A percentile compares a stretch with the other conserved stretches of the same genome.
phyloP scores from a whole-genome alignment of 2,113 vertebrate species.

The Salvelinus namaycush region DNA sequence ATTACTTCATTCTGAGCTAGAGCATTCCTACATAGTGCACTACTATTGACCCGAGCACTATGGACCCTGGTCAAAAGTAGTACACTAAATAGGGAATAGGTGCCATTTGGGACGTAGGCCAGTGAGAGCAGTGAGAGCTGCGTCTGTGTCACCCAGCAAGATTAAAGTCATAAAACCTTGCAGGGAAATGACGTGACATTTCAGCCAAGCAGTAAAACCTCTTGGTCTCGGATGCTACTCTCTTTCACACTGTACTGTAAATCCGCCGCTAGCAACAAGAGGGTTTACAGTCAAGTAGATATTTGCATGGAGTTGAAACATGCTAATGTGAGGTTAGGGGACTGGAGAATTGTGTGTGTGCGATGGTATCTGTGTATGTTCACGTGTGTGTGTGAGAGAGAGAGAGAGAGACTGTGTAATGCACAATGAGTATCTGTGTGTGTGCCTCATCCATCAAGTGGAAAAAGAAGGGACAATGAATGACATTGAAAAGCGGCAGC shows the following conservation, averaged over 20 bases:
- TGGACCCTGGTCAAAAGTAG: too few species aligned
- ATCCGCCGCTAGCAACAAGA: constrained; percentile 34
- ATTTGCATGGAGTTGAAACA: constrained; percentile 16
- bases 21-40: too few species aligned
- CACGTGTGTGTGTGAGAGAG: background rate
- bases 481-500: constrained; percentile 65
- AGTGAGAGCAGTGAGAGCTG: constrained; percentile 41
- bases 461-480: constrained; percentile 59
- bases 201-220: constrained; percentile 57
- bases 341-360: constrained; percentile 15
- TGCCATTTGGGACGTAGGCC: background rate
- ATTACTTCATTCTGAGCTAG: constrained; percentile 64
- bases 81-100: too few species aligned
- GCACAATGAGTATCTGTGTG: constrained; percentile 3
- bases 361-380: background rate
- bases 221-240: constrained; percentile 28
- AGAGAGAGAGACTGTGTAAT: constrained; percentile 24
- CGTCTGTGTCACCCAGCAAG: constrained; percentile 48
- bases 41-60: too few species aligned
- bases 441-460: constrained; percentile 31
- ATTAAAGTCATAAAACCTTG: constrained; percentile 66
- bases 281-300: constrained; percentile 8
- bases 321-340: constrained; percentile 29
- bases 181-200: constrained; percentile 62
- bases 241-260: constrained; percentile 34